Base-by-base conservation (phyloP, 2,113 vertebrate genomes). In the Bambusicola thoracicus region DNA sequence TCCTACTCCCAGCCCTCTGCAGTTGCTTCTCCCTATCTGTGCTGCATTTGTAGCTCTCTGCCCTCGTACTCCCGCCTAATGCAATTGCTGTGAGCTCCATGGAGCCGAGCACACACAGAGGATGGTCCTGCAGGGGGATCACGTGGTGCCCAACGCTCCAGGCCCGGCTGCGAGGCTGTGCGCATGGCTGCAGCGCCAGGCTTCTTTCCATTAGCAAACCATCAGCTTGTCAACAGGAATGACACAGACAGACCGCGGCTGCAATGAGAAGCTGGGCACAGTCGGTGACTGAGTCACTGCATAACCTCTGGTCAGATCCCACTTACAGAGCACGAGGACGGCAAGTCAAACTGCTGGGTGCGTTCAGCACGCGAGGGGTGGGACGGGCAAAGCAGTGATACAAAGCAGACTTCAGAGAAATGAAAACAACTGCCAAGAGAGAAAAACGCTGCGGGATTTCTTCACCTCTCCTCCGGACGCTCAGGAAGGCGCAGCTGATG, bases 41-140 rank as follows among this genome's bases (percentile, higher is more conserved):
- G 2, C 73, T 12, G 66, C 8, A 9, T 49, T 20, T 5, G 25
- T 29, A 12, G 56, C 81, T 56, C 41, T 36, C 66, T 34, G 85
- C 13, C 48, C 16, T 19, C 68, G 58, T 24, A 29, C 3, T 20
- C 40, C 78, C 20, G 78, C 25, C 36, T 58, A 16, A 41, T 0
- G 5, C 24, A 9, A 6, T 3, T 8, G 48, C 63, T 40, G 56
- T 49, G 21, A 6, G 65, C 65, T 24, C 34, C 87, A 0, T 17
- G 51, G 1, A 49, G 56, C 1, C 63, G 11, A 41, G 20, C 22
- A 1, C 38, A 1, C 17, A 0, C 7, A 5, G 0, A 25, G 86
- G n/a, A 38, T 0, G 70, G 44, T 56, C 70, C 70, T 7, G 4
- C 62, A 17, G 66, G 59, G 41, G 2, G 11, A 12, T 7, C 53